A percentile compares a stretch with the other conserved stretches of the same genome.
Conservation (phyloP, 1,140 invertebrate genomes). For the Hypsibius dujardini region DNA sequence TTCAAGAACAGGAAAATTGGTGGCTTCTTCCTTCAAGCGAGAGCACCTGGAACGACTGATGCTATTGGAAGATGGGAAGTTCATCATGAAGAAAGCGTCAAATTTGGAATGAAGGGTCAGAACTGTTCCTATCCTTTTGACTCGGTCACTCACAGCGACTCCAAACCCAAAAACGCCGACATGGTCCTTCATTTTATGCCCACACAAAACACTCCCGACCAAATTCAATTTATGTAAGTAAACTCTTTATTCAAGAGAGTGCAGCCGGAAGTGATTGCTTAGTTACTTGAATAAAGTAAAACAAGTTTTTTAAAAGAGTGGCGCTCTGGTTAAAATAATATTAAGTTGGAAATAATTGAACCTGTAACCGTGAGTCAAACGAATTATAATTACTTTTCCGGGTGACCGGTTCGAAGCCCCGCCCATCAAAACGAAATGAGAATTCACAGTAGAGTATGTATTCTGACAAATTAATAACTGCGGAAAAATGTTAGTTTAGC, state of each 20-base stretch:
- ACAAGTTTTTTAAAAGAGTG: background rate
- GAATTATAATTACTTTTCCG: background rate
- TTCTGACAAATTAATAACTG: conserved; percentile 10
- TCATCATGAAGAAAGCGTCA: background rate
- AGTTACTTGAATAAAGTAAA: background rate
- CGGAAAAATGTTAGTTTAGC: conserved; percentile 6
- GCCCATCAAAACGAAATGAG: background rate
- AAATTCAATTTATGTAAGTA: background rate
- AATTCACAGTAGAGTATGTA: background rate
- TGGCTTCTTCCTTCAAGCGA: background rate
- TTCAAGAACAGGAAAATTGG: background rate
- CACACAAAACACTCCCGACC: background rate
- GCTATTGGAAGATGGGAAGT: background rate
- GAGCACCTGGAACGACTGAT: background rate
- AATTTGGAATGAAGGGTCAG: background rate
- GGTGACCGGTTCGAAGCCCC: background rate
- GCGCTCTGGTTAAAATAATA: background rate
- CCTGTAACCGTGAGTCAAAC: too few species aligned
- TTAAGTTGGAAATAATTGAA: too few species aligned
- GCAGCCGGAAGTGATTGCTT: background rate
- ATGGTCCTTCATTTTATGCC: background rate
- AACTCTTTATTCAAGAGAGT: too few species aligned
- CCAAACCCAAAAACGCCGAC: background rate
- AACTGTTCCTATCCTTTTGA: conserved; percentile 6
- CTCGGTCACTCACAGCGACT: background rate